These are phyloP conservation scores for Leptobrachium leishanense DNA, from an alignment of 2,113 vertebrate genomes.

Conservation along the genomic window DNA sequence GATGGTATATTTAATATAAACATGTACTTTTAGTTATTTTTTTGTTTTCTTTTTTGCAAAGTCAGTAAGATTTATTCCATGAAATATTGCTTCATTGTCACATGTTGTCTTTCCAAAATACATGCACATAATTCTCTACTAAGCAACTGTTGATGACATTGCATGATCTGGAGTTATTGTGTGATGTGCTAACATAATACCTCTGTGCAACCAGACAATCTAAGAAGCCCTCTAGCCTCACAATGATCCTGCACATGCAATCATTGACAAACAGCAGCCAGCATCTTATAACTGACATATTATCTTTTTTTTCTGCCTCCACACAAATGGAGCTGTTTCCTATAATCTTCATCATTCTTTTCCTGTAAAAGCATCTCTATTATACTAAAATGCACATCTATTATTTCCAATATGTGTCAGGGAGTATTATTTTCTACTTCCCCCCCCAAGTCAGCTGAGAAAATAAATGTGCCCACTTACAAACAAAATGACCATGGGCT, in stretches of 20 bases:
- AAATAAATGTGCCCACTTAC: constrained; percentile 34
- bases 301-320: constrained; percentile 60
- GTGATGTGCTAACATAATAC: constrained; percentile 46
- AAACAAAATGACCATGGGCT: constrained; percentile 25
- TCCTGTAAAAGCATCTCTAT: constrained; percentile 61
- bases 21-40: neutral
- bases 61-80: constrained; percentile 75
- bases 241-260: constrained; percentile 60
- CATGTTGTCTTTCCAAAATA: constrained; percentile 61
- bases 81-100: constrained; percentile 74
- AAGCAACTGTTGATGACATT: constrained; percentile 62
- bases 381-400: constrained; percentile 50
- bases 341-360: constrained; percentile 60
- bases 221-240: constrained; percentile 53
- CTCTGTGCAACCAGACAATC: constrained; percentile 55
- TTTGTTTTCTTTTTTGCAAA: constrained; percentile 53
- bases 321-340: constrained; percentile 62
- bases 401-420: constrained; percentile 61
- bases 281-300: constrained; percentile 64
- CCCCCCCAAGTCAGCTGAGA: constrained; percentile 10
- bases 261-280: constrained; percentile 61
- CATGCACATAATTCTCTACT: constrained; percentile 52
- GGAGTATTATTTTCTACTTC: constrained; percentile 53
- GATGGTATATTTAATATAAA: neutral
- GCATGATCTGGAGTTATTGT: constrained; percentile 51